Evolutionary conservation across 2,113 vertebrate species (phyloP).

Genomic region (Micronycteris hirsuta): DNA sequence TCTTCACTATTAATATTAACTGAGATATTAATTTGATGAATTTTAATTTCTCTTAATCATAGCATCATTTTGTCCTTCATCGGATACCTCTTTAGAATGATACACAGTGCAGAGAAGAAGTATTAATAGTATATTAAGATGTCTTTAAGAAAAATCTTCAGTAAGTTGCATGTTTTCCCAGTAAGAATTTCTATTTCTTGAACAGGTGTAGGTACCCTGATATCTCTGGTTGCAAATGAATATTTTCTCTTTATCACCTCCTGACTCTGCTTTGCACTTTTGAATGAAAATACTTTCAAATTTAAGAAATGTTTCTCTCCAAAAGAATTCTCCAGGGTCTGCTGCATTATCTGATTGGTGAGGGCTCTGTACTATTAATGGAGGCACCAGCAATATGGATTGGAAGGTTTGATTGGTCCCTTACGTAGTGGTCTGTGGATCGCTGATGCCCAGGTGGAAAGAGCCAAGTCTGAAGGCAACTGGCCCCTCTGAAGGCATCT

Average conservation of each 20-base stretch:
- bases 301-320: slow-evolving; percentile 48
- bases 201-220: slow-evolving; percentile 9
- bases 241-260: slow-evolving; percentile 65
- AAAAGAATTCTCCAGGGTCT: slow-evolving; percentile 44
- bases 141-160: slow-evolving; percentile 8
- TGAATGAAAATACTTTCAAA: slow-evolving; percentile 60
- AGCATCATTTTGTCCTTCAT: slow-evolving; percentile 65
- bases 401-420: background rate
- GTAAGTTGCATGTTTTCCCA: slow-evolving; percentile 51
- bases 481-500: background rate
- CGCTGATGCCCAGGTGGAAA: background rate
- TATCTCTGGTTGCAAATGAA: slow-evolving; percentile 58
- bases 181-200: slow-evolving; percentile 59
- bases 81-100: slow-evolving; percentile 49
- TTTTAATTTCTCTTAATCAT: slow-evolving; percentile 78
- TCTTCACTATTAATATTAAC: slow-evolving; percentile 71
- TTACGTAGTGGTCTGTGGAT: background rate
- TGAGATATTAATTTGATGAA: slow-evolving; percentile 68
- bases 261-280: slow-evolving; percentile 57
- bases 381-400: slow-evolving; percentile 13
- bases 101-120: slow-evolving; percentile 48
- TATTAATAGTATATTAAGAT: slow-evolving; percentile 59
- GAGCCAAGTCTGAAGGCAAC: background rate
- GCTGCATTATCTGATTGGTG: background rate
- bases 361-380: slow-evolving; percentile 24